A percentile compares a stretch with the other conserved stretches of the same genome.
These are phyloP conservation scores for Ostrea denselamellosa DNA, from an alignment of 1,140 invertebrate genomes.

Conservation along the genomic window DNA sequence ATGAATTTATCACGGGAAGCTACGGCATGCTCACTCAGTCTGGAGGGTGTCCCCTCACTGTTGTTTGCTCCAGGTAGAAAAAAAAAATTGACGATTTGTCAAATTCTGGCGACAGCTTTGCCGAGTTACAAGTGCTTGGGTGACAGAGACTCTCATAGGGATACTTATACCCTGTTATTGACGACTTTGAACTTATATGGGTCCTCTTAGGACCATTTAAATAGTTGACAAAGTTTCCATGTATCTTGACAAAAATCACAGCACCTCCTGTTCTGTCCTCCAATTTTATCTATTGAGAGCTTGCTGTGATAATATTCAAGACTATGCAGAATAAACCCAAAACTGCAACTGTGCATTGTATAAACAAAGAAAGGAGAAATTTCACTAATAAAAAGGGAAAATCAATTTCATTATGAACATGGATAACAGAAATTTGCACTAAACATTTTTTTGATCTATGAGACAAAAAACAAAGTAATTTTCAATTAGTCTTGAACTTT, in stretches of 20 bases:
- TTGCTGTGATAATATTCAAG: slow-evolving; percentile 1
- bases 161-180: slow-evolving; percentile 27
- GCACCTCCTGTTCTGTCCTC: not conserved
- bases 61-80: slow-evolving; percentile 25
- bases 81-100: slow-evolving; percentile 32
- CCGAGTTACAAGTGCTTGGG: slow-evolving; percentile 27
- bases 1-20: slow-evolving; percentile 4
- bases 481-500: not conserved
- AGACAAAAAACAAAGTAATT: not conserved
- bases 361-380: too few species aligned
- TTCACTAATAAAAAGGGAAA: too few species aligned
- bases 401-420: too few species aligned
- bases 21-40: not conserved
- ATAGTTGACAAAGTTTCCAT: slow-evolving; percentile 28
- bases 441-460: not conserved
- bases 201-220: not conserved
- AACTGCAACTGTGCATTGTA: not conserved
- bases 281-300: not conserved
- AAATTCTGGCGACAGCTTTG: slow-evolving; percentile 34
- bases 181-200: not conserved
- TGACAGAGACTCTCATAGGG: not conserved
- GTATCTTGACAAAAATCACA: not conserved
- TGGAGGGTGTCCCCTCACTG: slow-evolving; percentile 1
- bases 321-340: not conserved
- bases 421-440: too few species aligned